phyloP scores from a whole-genome alignment of 2,797 vertebrate genomes.

The Crenichthys baileyi region DNA sequence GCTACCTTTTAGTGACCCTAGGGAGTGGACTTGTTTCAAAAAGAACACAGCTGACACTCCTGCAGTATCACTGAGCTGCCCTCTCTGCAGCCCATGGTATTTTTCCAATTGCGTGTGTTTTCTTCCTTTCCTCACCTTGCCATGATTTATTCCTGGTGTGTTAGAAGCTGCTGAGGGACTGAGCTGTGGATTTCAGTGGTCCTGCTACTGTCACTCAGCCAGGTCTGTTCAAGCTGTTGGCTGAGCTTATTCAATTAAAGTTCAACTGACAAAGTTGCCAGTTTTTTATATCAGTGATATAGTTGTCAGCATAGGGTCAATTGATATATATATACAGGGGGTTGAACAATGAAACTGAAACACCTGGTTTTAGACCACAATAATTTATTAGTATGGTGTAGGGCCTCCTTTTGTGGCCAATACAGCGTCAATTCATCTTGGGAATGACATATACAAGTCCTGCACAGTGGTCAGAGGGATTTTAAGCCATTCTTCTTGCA shows the following conservation, averaged over 20 bases:
- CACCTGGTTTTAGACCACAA: too few relatives aligned
- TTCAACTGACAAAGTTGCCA: not conserved
- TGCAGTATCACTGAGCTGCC: constrained; percentile 74
- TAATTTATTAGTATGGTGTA: too few relatives aligned
- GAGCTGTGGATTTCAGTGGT: constrained; percentile 38
- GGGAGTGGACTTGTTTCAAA: constrained; percentile 59
- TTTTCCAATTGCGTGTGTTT: constrained; percentile 65
- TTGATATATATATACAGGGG: not conserved
- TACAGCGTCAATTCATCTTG: too few relatives aligned
- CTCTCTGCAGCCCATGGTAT: constrained; percentile 66
- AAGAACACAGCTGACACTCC: constrained; percentile 71
- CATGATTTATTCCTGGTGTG: constrained; percentile 62
- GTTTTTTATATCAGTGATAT: not conserved
- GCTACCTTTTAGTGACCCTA: constrained; percentile 59
- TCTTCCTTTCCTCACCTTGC: constrained; percentile 70
- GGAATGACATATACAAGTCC: too few relatives aligned
- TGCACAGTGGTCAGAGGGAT: too few relatives aligned
- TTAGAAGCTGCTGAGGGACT: constrained; percentile 50
- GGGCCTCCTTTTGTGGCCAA: too few relatives aligned
- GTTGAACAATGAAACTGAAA: too few relatives aligned
- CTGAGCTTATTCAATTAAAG: not conserved
- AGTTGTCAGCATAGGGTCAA: not conserved
- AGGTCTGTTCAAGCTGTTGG: not conserved
- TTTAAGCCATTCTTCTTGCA: too few relatives aligned
- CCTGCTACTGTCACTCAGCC: not conserved